Conservation (phyloP, 2,888 invertebrate genomes). For the Oscheius sp. region DNA sequence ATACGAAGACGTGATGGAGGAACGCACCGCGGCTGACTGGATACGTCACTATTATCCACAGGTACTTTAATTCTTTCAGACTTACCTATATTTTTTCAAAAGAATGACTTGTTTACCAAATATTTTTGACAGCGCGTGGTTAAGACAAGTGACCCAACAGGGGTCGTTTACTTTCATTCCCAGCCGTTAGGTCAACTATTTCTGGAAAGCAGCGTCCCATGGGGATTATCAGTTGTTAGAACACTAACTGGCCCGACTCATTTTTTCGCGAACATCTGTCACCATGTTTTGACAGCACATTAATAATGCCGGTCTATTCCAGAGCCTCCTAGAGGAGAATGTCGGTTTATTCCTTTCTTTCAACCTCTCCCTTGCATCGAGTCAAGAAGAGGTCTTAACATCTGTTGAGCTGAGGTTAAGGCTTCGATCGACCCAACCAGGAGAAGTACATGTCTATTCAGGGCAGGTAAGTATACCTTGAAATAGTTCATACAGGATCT, state of each 20-base stretch:
- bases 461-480: neutral
- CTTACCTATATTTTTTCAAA: neutral
- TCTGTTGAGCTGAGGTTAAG: conserved; percentile 15
- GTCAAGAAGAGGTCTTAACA: conserved; percentile 2
- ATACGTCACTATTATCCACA: conserved; percentile 59
- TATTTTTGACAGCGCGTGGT: too few species aligned
- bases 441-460: conserved; percentile 4
- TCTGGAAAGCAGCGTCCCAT: neutral
- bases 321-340: conserved; percentile 52
- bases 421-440: conserved; percentile 9
- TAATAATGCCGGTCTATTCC: conserved; percentile 26
- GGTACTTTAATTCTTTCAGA: conserved; percentile 13
- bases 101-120: too few species aligned
- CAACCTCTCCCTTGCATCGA: conserved; percentile 46
- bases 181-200: conserved; percentile 15
- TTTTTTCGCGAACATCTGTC: conserved; percentile 8
- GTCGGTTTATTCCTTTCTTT: conserved; percentile 48
- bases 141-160: neutral
- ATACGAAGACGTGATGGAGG: conserved; percentile 49
- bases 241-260: conserved; percentile 11
- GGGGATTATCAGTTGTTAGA: conserved; percentile 4
- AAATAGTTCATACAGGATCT: neutral
- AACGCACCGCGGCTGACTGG: conserved; percentile 50
- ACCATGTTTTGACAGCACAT: conserved; percentile 12
- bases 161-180: conserved; percentile 1